phyloP scores from a whole-genome alignment of 1,140 invertebrate genomes.

The Pseudomyrmex sp. region DNA sequence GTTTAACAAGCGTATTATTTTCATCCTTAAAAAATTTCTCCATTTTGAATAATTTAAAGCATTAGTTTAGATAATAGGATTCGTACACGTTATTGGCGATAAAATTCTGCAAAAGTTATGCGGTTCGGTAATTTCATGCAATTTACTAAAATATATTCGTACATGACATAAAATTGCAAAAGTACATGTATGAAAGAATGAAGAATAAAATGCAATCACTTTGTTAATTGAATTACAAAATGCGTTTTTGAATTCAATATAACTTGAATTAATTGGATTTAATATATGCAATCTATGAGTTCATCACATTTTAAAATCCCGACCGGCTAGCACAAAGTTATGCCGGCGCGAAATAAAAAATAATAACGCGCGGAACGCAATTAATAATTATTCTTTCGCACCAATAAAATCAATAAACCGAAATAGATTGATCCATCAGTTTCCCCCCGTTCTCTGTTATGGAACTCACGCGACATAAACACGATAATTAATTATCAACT shows the following conservation, averaged over 20 bases:
- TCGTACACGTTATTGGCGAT: neutral
- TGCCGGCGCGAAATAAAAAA: slow-evolving; percentile 12
- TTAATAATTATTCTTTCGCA: slow-evolving; percentile 37
- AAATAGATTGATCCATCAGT: neutral
- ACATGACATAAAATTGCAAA: neutral
- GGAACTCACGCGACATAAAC: slow-evolving; percentile 12
- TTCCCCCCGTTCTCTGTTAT: neutral
- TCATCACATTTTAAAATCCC: slow-evolving; percentile 23
- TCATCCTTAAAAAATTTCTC: slow-evolving; percentile 24
- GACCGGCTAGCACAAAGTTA: slow-evolving; percentile 16
- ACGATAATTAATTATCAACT: slow-evolving; percentile 56
- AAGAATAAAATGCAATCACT: neutral
- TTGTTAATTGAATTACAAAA: slow-evolving; percentile 26
- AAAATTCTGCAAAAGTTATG: neutral
- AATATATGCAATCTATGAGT: neutral
- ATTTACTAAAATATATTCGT: neutral
- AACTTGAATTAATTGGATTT: slow-evolving; percentile 37
- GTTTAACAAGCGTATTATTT: slow-evolving; percentile 22
- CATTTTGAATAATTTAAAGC: neutral
- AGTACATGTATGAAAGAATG: neutral
- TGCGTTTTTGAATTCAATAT: slow-evolving; percentile 11
- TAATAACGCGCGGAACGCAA: slow-evolving; percentile 12
- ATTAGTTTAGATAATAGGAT: neutral
- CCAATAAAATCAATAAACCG: slow-evolving; percentile 21
- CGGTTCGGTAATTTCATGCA: neutral